Base-by-base conservation (phyloP, 1,140 invertebrate genomes). In the Theocolax elegans region DNA sequence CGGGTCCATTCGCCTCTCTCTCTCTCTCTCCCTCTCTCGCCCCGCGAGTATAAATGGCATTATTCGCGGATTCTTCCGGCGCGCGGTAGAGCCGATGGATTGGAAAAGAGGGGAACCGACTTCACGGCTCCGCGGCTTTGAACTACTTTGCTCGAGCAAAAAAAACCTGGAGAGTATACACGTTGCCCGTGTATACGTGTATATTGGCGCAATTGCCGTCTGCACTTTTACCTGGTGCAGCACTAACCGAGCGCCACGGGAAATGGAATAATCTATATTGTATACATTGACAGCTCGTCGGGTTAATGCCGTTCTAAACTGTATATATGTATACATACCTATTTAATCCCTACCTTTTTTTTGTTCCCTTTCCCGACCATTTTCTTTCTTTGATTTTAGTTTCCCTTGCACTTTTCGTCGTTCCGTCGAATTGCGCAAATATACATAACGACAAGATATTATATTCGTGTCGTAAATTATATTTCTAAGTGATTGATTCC, bases 61-160 rank as follows among this genome's bases (percentile, higher is more conserved):
- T 40, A 51, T 44, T 13, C 51, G 25, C 51, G 19, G 29, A 46
- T 40, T 49, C 44, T 67, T 59, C 56, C 66, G 46, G 31, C n/a
- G 23, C 1, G n/a, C 15, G 62, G 2, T 12, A 31, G 27, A 3
- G 58, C 38, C 49, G 51, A 35, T 56, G 25, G 25, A 46, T 66
- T 48, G 17, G 64, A 53, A 54, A 35, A 44, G n/a, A 29, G 4
- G 44, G 13, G 15, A 21, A 15, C 49, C 4, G 51, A 38, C 51
- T 44, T 54, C 51, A 54, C 38, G 38, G 25, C 58, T 62, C 56
- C 59, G 38, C 27, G 59, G 67, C 67, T 63, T 69, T 69, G 49
- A 69, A 56, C 67, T 63, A 63, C 35, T 63, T 63, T 31, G 53
- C n/a, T 21, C 10, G 64, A 25, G 25, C 7, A 67, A 58, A 54